phyloP scores from a whole-genome alignment of 2,888 invertebrate species.

The Thereva unica region DNA sequence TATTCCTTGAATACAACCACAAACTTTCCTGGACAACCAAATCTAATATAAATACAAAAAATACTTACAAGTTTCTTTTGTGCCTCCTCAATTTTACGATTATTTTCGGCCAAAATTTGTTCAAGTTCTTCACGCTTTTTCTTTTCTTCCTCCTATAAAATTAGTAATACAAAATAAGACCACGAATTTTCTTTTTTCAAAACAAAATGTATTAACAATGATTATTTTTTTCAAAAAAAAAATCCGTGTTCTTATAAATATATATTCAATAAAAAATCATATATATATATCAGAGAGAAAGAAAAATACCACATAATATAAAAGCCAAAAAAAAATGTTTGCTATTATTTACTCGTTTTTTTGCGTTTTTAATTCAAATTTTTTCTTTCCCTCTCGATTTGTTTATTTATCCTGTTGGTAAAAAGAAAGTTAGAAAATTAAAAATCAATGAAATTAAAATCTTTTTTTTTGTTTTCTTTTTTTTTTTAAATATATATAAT shows the following conservation, averaged over 20 bases:
- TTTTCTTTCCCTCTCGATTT: constrained; percentile 18
- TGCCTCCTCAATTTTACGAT: constrained; percentile 95
- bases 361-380: background rate
- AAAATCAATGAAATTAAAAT: constrained; percentile 27
- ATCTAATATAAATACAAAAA: constrained; percentile 12
- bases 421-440: constrained; percentile 31
- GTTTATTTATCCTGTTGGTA: constrained; percentile 24
- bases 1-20: no score
- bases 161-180: constrained; percentile 20
- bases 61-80: constrained; percentile 89
- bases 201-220: background rate
- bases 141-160: constrained; percentile 95
- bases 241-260: constrained; percentile 30
- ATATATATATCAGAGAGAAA: no score
- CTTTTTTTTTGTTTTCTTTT: no score
- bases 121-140: constrained; percentile 94
- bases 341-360: background rate
- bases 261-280: background rate
- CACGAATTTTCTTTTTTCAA: background rate
- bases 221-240: constrained; percentile 26
- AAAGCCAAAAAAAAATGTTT: constrained; percentile 5
- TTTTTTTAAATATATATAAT: constrained; percentile 8
- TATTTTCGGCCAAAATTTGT: constrained; percentile 96
- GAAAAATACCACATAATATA: no score
- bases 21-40: no score